Evolutionary conservation across 1,140 invertebrate species (phyloP).

Genomic region (Pararge aegeria): DNA sequence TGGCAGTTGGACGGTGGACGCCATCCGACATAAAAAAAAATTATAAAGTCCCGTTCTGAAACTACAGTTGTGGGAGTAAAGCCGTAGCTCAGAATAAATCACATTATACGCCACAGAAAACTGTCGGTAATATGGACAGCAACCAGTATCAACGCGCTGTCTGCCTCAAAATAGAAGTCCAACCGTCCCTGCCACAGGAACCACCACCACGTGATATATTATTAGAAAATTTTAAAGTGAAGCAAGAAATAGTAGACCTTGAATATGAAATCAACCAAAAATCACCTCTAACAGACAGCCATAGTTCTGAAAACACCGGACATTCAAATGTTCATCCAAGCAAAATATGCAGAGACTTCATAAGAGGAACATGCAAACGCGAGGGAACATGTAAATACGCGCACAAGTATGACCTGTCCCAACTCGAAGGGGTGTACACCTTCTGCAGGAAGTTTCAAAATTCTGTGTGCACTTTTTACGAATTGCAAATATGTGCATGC

Average conservation of each 20-base stretch:
- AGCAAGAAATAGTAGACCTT: slow-evolving; percentile 36
- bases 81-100: too few species aligned
- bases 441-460: slow-evolving; percentile 62
- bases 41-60: slow-evolving; percentile 42
- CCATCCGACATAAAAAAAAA: too few species aligned
- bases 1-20: too few species aligned
- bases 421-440: slow-evolving; percentile 45
- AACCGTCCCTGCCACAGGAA: slow-evolving; percentile 39
- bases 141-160: background rate
- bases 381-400: slow-evolving; percentile 43
- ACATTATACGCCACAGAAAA: too few species aligned
- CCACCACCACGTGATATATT: slow-evolving; percentile 34
- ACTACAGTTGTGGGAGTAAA: slow-evolving; percentile 21
- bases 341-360: slow-evolving; percentile 49
- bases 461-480: slow-evolving; percentile 35
- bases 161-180: slow-evolving; percentile 24
- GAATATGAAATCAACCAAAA: slow-evolving; percentile 25
- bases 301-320: background rate
- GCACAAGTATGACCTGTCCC: slow-evolving; percentile 45
- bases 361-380: slow-evolving; percentile 49
- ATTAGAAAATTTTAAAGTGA: slow-evolving; percentile 23
- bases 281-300: background rate
- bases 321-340: too few species aligned
- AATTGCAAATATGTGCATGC: slow-evolving; percentile 60
- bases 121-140: slow-evolving; percentile 11